Base-by-base conservation (phyloP, 1,140 invertebrate species). In the Drosophila kanapiae region DNA sequence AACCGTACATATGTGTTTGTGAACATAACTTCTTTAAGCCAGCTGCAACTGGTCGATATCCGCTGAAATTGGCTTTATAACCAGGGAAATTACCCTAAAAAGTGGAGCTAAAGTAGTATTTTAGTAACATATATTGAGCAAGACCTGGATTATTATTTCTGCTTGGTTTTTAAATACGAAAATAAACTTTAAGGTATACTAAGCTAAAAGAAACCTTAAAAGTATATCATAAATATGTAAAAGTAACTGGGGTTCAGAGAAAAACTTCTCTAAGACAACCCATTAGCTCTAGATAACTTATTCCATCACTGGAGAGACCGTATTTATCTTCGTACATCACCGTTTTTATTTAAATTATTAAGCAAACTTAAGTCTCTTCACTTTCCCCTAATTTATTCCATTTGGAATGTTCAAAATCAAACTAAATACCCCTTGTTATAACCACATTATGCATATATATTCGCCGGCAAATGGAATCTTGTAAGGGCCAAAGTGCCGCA, bases 371-470 rank as follows among this genome's bases (percentile, higher is more conserved):
- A 33, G 43, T 14, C 42, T 23, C 14, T 6, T 61, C 56, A 64
- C 57, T 62, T 64, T 64, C 18, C 27, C 5, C 1, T 27, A 64
- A 61, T 62, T 27, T 43, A 64, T 64, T 61, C 57, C 5, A 14
- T 27, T 43, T 23, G 0, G 51, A 54, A 75, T 67, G 37, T 57
- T 77, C 33, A 45, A 67, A 77, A 76, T 18, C 40, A 38, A 47
- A 33, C 63, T 68, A 70, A 70, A 37, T 27, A 68, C 48, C 29
- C 14, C 67, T 68, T 29, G 67, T 68, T 68, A 70, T 70, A 68
- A 23, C 14, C 62, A 38, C 51, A 70, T 68, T 70, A 70, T 67
- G 67, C 67, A 68, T 53, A 70, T 48, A 68, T 45, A 70, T 68
- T 68, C 48, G 47, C 37, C 37, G 27, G 29, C 31, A 40, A 35